These are phyloP conservation scores for Ophioderma brevispina DNA, from an alignment of 35 echinoderm and acorn worm genomes.

Conservation along the genomic window DNA sequence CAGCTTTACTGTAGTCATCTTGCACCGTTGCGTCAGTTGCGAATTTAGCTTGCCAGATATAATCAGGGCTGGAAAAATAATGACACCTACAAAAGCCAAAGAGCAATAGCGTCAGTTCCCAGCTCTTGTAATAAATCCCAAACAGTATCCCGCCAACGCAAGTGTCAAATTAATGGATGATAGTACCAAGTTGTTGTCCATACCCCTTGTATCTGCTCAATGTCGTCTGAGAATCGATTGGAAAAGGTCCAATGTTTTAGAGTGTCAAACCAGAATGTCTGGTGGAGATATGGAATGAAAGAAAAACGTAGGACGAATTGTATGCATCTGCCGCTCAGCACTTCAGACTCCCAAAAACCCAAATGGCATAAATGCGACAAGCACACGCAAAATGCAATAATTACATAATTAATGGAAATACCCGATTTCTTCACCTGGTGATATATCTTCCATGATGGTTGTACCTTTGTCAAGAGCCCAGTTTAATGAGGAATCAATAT, in stretches of 20 bases:
- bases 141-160: conserved; percentile 61
- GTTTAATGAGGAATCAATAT: conserved; percentile 63
- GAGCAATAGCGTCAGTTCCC: conserved; percentile 80
- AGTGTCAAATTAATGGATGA: conserved; percentile 46
- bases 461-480: too few species aligned
- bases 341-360: conserved; percentile 65
- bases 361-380: conserved; percentile 7
- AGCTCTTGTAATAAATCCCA: conserved; percentile 83
- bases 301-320: conserved; percentile 33
- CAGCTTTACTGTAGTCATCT: conserved; percentile 67
- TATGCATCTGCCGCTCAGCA: conserved; percentile 73
- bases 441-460: too few species aligned
- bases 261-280: conserved; percentile 97
- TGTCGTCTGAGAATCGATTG: conserved; percentile 84
- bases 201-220: conserved; percentile 83
- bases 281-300: conserved; percentile 75
- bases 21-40: conserved; percentile 49
- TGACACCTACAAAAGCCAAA: conserved; percentile 19
- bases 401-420: background rate
- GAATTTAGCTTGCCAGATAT: conserved; percentile 29
- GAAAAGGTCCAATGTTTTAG: conserved; percentile 81
- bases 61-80: background rate
- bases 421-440: too few species aligned
- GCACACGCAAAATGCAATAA: background rate
- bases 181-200: conserved; percentile 77